Evolutionary conservation across 2,888 invertebrate species (phyloP).

Genomic region (Sesia bembeciformis): DNA sequence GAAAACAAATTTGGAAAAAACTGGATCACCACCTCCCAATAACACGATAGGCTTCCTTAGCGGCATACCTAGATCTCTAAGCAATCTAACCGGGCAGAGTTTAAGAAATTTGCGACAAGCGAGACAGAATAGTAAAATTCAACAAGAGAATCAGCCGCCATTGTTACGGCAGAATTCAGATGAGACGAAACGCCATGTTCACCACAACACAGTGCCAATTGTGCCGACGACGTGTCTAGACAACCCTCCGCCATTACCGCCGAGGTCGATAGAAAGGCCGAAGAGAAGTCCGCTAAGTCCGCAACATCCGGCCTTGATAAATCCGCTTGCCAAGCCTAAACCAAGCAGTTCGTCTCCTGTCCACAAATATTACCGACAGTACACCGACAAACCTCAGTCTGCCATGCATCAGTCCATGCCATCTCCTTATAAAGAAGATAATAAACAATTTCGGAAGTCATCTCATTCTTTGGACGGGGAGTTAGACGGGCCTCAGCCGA

Average conservation of each 20-base stretch:
- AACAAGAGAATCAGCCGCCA: constrained; percentile 37
- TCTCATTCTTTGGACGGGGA: constrained; percentile 57
- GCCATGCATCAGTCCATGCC: constrained; percentile 53
- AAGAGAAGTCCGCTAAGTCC: constrained; percentile 34
- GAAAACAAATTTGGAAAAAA: constrained; percentile 20
- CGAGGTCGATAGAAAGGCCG: constrained; percentile 41
- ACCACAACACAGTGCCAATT: constrained; percentile 51
- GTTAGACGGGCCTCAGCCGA: constrained; percentile 60
- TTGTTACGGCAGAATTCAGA: constrained; percentile 45
- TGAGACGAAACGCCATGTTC: constrained; percentile 31
- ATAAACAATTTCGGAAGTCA: constrained; percentile 37
- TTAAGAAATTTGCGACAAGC: constrained; percentile 45
- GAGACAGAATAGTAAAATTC: constrained; percentile 22
- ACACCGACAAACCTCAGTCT: constrained; percentile 18
- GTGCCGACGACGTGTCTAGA: constrained; percentile 61
- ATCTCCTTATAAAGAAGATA: constrained; percentile 27
- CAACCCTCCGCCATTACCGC: constrained; percentile 55
- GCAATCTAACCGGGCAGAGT: constrained; percentile 65
- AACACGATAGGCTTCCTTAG: constrained; percentile 48
- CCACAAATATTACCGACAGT: constrained; percentile 28
- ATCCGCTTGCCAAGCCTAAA: constrained; percentile 33
- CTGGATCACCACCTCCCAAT: constrained; percentile 16
- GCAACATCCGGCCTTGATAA: constrained; percentile 15
- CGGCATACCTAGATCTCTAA: constrained; percentile 59
- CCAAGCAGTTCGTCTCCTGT: constrained; percentile 22